Base-by-base conservation (phyloP, 2,888 invertebrate genomes). In the Hesperia comma region DNA sequence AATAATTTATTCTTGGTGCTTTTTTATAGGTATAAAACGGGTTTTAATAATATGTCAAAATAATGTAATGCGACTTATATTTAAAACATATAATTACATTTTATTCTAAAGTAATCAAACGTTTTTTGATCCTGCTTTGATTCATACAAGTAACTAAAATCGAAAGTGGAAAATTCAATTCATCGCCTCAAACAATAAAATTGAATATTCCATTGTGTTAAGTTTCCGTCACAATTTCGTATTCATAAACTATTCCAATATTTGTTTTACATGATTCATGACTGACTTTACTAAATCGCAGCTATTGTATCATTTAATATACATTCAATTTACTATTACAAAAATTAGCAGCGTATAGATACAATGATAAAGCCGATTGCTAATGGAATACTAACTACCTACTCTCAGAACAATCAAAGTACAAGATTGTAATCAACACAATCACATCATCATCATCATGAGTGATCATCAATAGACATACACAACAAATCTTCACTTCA, bases 141-240 rank as follows among this genome's bases (percentile, higher is more conserved):
- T 49, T 10, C 19, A 19, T 49, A n/a, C n/a, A n/a, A n/a, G n/a
- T n/a, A 4, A 19, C 49, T 21, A 12, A 51, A 51, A 21, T 14
- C 6, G 51, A 12, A 51, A 51, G 7, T 21, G 21, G 21, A 21
- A 51, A 21, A 51, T 21, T 51, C 14, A 21, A 51, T 51, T 51
- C 51, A 51, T 51, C 21, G 51, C 21, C 51, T 21, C 12, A 21
- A 21, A 51, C 51, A 51, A 51, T 51, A 51, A 51, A 51, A 21
- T 21, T 51, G 51, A 21, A 51, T 51, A 51, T 51, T 51, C 51
- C 15, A 43, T 43, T 43, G 43, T 43, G 4, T 43, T 43, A 51
- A 49, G 51, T 51, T 51, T 21, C 43, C 6, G 41, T 41, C 41
- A 21, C 21, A 21, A 21, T 51, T 51, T 51, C 6, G 14, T 51